Evolutionary conservation across 2,113 vertebrate genomes (phyloP), one percentile per base, ranked within the genome.

Genomic region (Pipa parva): DNA sequence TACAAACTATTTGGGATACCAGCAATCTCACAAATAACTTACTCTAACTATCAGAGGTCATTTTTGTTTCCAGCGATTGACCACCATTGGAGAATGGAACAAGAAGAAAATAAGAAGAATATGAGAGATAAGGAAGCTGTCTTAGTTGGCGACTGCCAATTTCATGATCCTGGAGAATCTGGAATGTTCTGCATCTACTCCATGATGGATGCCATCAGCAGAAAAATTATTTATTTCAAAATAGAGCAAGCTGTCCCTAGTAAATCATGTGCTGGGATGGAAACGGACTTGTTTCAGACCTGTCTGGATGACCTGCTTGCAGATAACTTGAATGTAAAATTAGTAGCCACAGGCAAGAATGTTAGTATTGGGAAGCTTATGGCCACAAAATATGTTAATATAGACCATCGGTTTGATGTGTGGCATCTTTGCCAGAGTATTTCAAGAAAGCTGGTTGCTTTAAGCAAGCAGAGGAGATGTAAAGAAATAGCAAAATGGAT

Each of bases 31-130:
- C 46, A 62, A 21, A 48, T 26, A 10, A 33, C 18, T 1, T 48
- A 48, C 22, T 62, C 27, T 26, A 28, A 62, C 8, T 29, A 62
- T 28, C 59, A 62, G 7, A 7, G 9, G 9, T 5, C 11, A 1
- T 22, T 29, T 48, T 26, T 62, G 26, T 62, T 62, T 22, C 59
- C 59, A 4, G 10, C 59, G 17, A 15, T 62, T n/a, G 29, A 62
- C 49, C n/a, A 28, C 13, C 45, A 62, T 27, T 62, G 59, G 59
- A 42, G 15, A 11, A 6, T 29, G 6, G 59, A 62, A n/a, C 25
- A 48, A 20, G 39, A 62, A 12, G 46, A 25, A 15, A 20, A 31
- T 11, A 22, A 48, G 2, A 48, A 18, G n/a, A 28, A 27, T 13
- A 20, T 50, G 10, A 7, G 12, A 13, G 25, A 46, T 3, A 62